These are phyloP conservation scores for Oryzaephilus surinamensis DNA, from an alignment of 1,140 invertebrate genomes.

Conservation along the genomic window DNA sequence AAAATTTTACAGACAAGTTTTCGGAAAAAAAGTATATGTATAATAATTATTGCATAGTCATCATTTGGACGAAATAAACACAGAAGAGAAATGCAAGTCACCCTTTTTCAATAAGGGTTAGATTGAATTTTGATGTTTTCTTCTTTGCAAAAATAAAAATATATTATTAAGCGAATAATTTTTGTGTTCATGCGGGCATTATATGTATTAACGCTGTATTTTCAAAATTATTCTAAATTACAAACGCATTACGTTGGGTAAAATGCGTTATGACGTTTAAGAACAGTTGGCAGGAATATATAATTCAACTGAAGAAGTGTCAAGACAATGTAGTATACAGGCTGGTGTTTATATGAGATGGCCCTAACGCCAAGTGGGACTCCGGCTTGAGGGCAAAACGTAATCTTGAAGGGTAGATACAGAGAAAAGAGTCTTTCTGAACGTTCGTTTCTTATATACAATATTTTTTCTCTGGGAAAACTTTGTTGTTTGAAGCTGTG, in stretches of 20 bases:
- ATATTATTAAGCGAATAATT: not conserved
- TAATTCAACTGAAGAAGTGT: constrained; percentile 8
- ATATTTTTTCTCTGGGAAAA: constrained; percentile 50
- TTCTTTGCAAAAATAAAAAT: not conserved
- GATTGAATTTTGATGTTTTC: not conserved
- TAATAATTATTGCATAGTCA: too few species aligned
- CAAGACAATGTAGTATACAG: constrained; percentile 11
- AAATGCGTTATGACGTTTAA: not conserved
- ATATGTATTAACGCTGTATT: constrained; percentile 8
- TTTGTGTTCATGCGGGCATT: constrained; percentile 4
- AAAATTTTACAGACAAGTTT: not conserved
- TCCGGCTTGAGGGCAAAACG: constrained; percentile 21
- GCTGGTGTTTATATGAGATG: too few species aligned
- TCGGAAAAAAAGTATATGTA: not conserved
- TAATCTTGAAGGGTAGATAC: constrained; percentile 37
- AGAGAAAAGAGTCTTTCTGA: constrained; percentile 35
- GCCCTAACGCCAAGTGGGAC: constrained; percentile 14
- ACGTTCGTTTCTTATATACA: constrained; percentile 44
- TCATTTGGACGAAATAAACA: too few species aligned
- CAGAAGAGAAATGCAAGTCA: too few species aligned
- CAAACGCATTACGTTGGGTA: constrained; percentile 8
- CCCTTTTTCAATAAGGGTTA: too few species aligned
- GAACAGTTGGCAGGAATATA: not conserved
- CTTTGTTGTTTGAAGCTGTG: constrained; percentile 53
- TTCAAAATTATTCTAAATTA: too few species aligned